Evolutionary conservation across 2,113 vertebrate genomes (phyloP).

Genomic region (Phrynocephalus versicolor): DNA sequence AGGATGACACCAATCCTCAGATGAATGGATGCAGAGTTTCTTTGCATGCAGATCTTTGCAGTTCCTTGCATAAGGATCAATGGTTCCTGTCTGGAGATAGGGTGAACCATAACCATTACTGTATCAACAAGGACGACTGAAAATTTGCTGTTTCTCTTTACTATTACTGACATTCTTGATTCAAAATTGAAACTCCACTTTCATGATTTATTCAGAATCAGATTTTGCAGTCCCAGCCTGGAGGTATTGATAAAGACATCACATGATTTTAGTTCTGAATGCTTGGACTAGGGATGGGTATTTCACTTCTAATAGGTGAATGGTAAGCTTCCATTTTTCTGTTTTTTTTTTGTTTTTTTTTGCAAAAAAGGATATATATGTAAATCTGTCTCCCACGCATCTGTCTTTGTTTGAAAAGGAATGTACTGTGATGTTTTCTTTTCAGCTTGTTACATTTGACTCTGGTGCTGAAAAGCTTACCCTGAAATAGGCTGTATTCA

Average conservation of each 20-base stretch:
- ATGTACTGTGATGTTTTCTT: constrained; percentile 50
- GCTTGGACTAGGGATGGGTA: neutral
- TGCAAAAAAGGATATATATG: neutral
- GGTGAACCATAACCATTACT: too few species aligned
- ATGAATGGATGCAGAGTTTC: too few species aligned
- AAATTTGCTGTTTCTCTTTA: too few species aligned
- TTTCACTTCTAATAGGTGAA: neutral
- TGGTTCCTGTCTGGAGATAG: too few species aligned
- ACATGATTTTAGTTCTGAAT: neutral
- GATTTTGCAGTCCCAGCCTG: neutral
- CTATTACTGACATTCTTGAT: too few species aligned
- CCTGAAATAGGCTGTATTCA: constrained; percentile 61
- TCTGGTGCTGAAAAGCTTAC: constrained; percentile 62
- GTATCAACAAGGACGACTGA: too few species aligned
- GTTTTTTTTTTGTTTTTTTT: too few species aligned
- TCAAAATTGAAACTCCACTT: neutral
- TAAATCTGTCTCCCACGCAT: constrained; percentile 7
- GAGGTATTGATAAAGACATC: neutral
- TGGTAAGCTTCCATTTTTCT: constrained; percentile 48
- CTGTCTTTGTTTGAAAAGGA: constrained; percentile 52
- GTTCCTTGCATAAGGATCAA: too few species aligned
- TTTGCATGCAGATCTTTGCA: too few species aligned
- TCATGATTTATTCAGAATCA: neutral
- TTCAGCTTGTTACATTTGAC: constrained; percentile 60
- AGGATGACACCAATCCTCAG: too few species aligned